Evolutionary conservation across 2,797 vertebrate genomes (phyloP).

Genomic region (Luscinia megarhynchos): DNA sequence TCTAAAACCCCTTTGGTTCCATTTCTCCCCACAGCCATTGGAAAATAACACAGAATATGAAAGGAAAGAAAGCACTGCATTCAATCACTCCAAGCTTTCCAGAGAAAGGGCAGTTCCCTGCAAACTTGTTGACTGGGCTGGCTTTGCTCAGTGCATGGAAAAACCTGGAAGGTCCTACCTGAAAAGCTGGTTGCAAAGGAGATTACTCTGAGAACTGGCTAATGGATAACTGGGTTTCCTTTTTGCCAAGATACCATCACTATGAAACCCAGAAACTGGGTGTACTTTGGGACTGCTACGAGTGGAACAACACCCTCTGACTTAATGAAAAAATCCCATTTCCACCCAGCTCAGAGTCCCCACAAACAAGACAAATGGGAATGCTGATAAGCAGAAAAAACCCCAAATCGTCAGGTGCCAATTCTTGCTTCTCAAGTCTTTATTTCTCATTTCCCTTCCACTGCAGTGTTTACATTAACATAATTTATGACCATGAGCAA

Average conservation of each 20-base stretch:
- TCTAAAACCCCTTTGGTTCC: background rate
- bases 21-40: accelerated
- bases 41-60: background rate
- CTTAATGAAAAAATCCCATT: background rate
- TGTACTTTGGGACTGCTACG: background rate
- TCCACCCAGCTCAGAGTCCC: background rate
- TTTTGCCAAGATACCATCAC: background rate
- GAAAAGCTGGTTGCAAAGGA: slow-evolving; percentile 6
- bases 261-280: background rate
- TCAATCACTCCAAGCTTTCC: background rate
- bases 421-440: background rate
- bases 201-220: background rate
- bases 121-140: background rate
- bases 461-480: background rate
- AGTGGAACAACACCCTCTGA: background rate
- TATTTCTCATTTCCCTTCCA: background rate
- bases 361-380: background rate
- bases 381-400: background rate
- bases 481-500: background rate
- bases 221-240: background rate
- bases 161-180: background rate
- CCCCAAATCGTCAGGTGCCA: background rate
- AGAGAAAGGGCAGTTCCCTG: background rate
- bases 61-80: background rate
- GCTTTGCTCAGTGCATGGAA: background rate